Evolutionary conservation across 2,888 invertebrate species (phyloP), one percentile per base, ranked within the genome.

Genomic region (Polymixis flavicincta): DNA sequence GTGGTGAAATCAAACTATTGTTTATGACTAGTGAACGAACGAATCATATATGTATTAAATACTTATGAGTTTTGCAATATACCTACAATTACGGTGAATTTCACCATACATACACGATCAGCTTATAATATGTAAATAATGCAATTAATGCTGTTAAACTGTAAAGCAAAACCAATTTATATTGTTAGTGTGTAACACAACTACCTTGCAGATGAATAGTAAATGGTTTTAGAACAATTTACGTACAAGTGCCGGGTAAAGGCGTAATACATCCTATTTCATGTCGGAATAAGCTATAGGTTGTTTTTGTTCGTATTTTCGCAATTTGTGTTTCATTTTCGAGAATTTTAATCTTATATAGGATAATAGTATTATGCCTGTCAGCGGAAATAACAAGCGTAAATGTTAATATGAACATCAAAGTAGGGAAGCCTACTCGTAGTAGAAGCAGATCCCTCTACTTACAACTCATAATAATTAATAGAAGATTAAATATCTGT

Each of bases 261-360:
- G 48, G 9, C 48, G 42, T 45, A 59, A 37, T 22, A 66, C 19
- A 28, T 50, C 11, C 11, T 54, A 69, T 54, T 71, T 79, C 19
- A 78, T 71, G 61, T 61, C 28, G 22, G 48, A 79, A 61, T 55
- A 37, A 48, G 37, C 78, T 78, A 61, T 45, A 28, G 13, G 7
- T 71, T 55, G 19, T 54, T 76, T n/a, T 61, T 61, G 54, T 42
- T 63, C 28, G 37, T 37, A n/a, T 61, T 50, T 61, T 17, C 48
- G 14, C 11, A 72, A 63, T 55, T 74, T 50, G 22, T 54, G 22
- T 73, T 80, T 72, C n/a, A 61, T 50, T 22, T 42, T 28, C 3
- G 48, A 65, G 9, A 37, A 37, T 65, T 73, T 74, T 54, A 59
- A 65, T 60, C n/a, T 14, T 74, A 45, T 63, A 50, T 17, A 60